These are phyloP conservation scores for Fragum fragum DNA, from an alignment of 2,888 invertebrate species.

Conservation along the genomic window DNA sequence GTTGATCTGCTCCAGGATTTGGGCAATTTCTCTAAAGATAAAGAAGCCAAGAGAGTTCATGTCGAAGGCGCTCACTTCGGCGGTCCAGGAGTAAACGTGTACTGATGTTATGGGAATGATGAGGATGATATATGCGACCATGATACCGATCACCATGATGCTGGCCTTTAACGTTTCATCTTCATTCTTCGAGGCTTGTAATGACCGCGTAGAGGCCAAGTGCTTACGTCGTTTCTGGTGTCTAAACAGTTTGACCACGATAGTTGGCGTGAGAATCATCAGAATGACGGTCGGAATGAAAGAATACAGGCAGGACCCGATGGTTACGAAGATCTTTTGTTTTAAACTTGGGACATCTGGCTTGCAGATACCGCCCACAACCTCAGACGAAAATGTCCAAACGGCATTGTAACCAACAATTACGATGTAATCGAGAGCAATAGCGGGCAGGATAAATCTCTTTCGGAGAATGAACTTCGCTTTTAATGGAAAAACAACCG, in stretches of 20 bases:
- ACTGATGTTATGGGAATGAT: conserved; percentile 74
- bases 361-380: conserved; percentile 64
- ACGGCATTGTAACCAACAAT: conserved; percentile 65
- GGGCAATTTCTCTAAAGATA: conserved; percentile 71
- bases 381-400: conserved; percentile 70
- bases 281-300: conserved; percentile 68
- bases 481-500: conserved; percentile 72
- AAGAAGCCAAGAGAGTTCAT: conserved; percentile 61
- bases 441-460: conserved; percentile 52
- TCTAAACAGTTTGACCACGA: conserved; percentile 53
- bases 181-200: not conserved
- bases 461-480: conserved; percentile 69
- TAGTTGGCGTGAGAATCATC: conserved; percentile 68
- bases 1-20: conserved; percentile 76
- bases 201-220: conserved; percentile 1
- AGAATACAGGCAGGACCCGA: conserved; percentile 68
- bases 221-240: conserved; percentile 37
- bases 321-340: conserved; percentile 57
- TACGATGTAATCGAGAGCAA: conserved; percentile 57
- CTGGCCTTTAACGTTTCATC: conserved; percentile 63
- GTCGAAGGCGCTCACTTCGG: conserved; percentile 70
- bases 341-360: conserved; percentile 54
- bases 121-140: conserved; percentile 75
- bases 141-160: conserved; percentile 73
- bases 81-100: conserved; percentile 67